phyloP scores from a whole-genome alignment of 2,797 vertebrate genomes.

The Crocodylus rhombifer region DNA sequence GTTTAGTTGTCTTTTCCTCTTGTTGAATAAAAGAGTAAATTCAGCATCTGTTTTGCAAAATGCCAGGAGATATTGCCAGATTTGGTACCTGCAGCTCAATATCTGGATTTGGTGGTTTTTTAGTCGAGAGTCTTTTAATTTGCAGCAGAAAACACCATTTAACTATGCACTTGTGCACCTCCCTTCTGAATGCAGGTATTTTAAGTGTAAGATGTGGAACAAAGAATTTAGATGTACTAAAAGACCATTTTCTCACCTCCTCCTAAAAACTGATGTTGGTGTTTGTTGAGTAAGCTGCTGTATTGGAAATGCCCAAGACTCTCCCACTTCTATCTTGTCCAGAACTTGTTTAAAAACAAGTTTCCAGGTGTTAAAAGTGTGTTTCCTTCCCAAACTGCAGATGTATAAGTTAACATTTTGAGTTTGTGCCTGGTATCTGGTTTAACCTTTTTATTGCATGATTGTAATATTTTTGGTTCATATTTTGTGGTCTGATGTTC shows the following conservation, averaged over 20 bases:
- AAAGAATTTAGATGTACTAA: no score
- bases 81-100: no score
- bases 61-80: no score
- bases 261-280: no score
- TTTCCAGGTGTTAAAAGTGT: not conserved
- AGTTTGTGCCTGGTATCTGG: not conserved
- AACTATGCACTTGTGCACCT: rapidly evolving
- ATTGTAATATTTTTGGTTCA: not conserved
- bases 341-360: no score
- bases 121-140: not conserved
- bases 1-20: not conserved
- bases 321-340: no score
- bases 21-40: not conserved
- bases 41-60: not conserved
- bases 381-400: rapidly evolving
- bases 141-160: not conserved
- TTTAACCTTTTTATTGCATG: not conserved
- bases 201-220: no score
- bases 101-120: no score
- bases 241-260: no score
- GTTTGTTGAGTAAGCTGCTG: no score
- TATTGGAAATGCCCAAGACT: no score
- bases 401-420: not conserved
- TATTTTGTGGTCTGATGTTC: not conserved
- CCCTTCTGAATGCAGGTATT: not conserved